Percentiles rank a stretch among this genome's conserved stretches.
Evolutionary conservation across 92 coral and sea anemone genomes (phyloP).

Genomic region (Bergia sp.): DNA sequence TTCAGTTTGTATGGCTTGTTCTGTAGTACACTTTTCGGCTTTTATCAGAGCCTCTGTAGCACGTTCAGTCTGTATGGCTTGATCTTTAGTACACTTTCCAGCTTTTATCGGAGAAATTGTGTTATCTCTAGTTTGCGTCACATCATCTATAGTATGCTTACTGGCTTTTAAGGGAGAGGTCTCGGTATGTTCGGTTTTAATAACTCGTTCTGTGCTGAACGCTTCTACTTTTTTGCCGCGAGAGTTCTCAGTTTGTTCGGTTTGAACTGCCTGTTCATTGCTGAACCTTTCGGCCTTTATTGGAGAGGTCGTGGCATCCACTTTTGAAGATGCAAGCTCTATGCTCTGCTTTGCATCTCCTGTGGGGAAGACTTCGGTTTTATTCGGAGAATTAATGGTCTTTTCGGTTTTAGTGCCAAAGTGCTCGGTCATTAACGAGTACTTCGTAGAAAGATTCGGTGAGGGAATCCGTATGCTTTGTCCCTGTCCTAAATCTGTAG

Average conservation of each 20-base stretch:
- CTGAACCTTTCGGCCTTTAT: not conserved
- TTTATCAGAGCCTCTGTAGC: not conserved
- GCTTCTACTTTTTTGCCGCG: not conserved
- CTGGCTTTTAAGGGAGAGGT: not conserved
- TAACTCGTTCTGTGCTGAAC: constrained; percentile 18
- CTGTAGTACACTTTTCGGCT: not conserved
- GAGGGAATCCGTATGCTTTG: not conserved
- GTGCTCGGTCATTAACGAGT: not conserved
- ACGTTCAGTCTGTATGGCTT: not conserved
- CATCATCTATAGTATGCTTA: not conserved
- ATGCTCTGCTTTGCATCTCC: not conserved
- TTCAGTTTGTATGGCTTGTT: not conserved
- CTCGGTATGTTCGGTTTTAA: not conserved
- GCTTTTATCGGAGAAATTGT: not conserved
- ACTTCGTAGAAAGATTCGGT: not conserved
- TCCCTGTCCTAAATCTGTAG: not conserved
- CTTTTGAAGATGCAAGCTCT: not conserved
- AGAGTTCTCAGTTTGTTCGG: not conserved
- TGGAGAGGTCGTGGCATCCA: not conserved
- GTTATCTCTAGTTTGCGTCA: not conserved
- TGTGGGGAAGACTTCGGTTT: not conserved
- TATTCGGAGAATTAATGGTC: not conserved
- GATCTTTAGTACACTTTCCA: not conserved
- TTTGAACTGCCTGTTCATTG: not conserved
- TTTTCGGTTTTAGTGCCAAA: not conserved